Conservation (phyloP, 2,113 vertebrate species). For the Gnathonemus echidnorhynchus region DNA sequence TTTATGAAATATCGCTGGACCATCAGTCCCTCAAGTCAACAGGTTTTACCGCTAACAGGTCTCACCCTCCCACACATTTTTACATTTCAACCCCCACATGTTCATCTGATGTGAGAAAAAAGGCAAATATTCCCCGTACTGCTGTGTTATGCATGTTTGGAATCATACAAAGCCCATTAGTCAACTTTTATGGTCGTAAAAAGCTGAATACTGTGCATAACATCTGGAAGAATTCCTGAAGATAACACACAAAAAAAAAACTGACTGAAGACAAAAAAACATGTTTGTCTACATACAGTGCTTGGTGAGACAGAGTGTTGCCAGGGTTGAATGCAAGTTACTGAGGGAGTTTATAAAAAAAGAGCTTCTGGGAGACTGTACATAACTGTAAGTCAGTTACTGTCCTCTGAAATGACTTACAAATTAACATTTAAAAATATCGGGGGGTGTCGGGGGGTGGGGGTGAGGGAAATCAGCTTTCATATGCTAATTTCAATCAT, state of each 20-base stretch:
- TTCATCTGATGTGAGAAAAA: neutral
- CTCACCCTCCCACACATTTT: neutral
- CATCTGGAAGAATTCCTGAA: neutral
- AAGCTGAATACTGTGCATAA: neutral
- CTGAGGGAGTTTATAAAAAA: neutral
- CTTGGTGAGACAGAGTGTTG: neutral
- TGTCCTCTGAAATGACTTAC: slow-evolving; percentile 23
- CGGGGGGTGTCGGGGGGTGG: neutral
- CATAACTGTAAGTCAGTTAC: slow-evolving; percentile 2
- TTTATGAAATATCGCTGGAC: neutral
- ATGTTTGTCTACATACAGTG: neutral
- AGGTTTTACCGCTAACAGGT: neutral
- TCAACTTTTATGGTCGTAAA: neutral
- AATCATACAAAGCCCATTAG: neutral
- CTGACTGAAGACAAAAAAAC: neutral
- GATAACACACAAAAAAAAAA: neutral
- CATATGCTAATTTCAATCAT: slow-evolving; percentile 23
- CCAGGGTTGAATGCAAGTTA: neutral
- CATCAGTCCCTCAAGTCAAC: neutral
- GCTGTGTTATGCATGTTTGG: neutral
- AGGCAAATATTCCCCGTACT: neutral
- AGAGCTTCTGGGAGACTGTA: slow-evolving; percentile 15
- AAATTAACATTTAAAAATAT: slow-evolving; percentile 27
- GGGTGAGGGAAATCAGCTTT: slow-evolving; percentile 5
- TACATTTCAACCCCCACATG: neutral